Conservation (phyloP, 1,140 invertebrate species). For the Elymnias hypermnestra region DNA sequence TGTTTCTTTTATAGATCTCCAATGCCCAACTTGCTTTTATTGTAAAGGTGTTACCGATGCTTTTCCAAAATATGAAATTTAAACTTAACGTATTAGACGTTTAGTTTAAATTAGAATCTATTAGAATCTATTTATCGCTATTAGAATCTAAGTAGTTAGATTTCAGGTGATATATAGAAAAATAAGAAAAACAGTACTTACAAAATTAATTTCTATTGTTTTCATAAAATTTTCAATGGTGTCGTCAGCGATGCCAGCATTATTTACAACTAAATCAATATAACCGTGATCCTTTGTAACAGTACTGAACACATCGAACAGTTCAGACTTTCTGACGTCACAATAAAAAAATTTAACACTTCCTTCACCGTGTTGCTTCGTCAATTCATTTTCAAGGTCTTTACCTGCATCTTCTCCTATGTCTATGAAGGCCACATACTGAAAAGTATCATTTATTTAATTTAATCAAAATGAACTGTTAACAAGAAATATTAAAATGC, state of each 20-base stretch:
- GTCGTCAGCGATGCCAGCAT: conserved; percentile 45
- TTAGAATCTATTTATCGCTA: too few relatives aligned
- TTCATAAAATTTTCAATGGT: conserved; percentile 23
- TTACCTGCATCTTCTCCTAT: conserved; percentile 19
- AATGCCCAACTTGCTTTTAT: too few relatives aligned
- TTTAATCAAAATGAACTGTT: too few relatives aligned
- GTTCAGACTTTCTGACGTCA: conserved; percentile 27
- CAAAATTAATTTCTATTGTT: conserved; percentile 44
- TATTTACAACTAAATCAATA: too few relatives aligned
- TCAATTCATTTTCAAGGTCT: conserved; percentile 23
- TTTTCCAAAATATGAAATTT: too few relatives aligned
- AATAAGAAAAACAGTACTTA: conserved; percentile 34
- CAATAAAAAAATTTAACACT: conserved; percentile 28
- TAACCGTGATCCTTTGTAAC: conserved; percentile 65
- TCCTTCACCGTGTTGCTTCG: conserved; percentile 17
- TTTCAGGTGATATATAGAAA: too few relatives aligned
- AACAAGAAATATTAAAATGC: too few relatives aligned
- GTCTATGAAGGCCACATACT: conserved; percentile 33
- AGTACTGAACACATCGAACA: conserved; percentile 20
- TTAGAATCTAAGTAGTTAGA: too few relatives aligned
- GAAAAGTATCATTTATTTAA: conserved; percentile 4
- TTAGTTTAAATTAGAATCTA: too few relatives aligned
- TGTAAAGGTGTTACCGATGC: too few relatives aligned
- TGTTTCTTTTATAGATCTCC: too few relatives aligned
- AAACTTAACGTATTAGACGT: too few relatives aligned